A percentile compares a stretch with the other conserved stretches of the same genome.
These are phyloP conservation scores for Chloroceryle aenea DNA, from an alignment of 2,113 vertebrate species.

Conservation along the genomic window DNA sequence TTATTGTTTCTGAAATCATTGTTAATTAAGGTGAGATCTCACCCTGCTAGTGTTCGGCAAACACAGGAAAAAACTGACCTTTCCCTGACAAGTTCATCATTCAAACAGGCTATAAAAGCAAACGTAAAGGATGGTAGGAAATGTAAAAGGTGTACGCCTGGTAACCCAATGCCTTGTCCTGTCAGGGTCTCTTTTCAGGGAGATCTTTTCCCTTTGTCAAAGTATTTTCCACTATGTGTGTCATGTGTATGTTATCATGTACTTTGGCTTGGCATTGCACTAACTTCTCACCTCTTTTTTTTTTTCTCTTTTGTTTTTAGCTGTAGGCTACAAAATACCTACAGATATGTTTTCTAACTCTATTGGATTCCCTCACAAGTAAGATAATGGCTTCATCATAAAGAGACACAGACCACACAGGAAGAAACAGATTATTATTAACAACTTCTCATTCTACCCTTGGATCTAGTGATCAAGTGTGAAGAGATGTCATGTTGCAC, in stretches of 20 bases:
- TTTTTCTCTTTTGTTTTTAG: not conserved
- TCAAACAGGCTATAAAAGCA: not conserved
- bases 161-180: fast-evolving
- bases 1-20: not conserved
- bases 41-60: not conserved
- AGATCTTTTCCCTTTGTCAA: not conserved
- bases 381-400: not conserved
- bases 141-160: fast-evolving
- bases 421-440: not conserved
- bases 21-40: conserved; percentile 36
- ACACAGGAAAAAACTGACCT: not conserved
- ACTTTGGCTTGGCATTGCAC: not conserved
- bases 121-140: not conserved
- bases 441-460: not conserved
- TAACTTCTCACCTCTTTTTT: not conserved
- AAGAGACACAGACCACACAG: not conserved
- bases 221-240: not conserved
- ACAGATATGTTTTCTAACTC: not conserved
- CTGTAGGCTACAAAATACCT: not conserved
- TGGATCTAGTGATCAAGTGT: fast-evolving
- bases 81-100: not conserved
- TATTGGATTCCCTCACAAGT: not conserved
- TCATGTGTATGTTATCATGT: not conserved
- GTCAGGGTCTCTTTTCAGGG: not conserved
- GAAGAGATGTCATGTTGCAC: not conserved